A percentile compares a stretch with the other conserved stretches of the same genome.
phyloP scores from a whole-genome alignment of 2,888 invertebrate genomes.

The Cephus sareptanus region DNA sequence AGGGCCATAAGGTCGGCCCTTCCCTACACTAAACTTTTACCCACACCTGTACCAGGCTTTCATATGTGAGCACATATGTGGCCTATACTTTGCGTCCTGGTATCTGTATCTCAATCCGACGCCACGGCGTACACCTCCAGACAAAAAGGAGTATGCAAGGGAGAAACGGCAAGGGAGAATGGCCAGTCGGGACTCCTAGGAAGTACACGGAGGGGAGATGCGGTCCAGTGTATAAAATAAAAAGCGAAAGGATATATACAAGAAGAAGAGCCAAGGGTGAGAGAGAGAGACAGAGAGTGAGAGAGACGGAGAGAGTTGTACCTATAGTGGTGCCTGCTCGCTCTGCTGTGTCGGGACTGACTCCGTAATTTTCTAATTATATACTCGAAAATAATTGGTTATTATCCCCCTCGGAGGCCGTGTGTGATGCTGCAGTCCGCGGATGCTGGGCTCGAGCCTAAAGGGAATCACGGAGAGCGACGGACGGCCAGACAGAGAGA shows the following conservation, averaged over 20 bases:
- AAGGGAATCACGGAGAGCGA: slow-evolving; percentile 57
- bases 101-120: slow-evolving; percentile 62
- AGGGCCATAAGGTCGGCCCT: slow-evolving; percentile 64
- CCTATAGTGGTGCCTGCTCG: slow-evolving; percentile 25
- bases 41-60: slow-evolving; percentile 42
- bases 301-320: slow-evolving; percentile 34
- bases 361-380: slow-evolving; percentile 65
- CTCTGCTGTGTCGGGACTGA: slow-evolving; percentile 50
- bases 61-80: slow-evolving; percentile 39
- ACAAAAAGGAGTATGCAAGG: slow-evolving; percentile 28
- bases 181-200: slow-evolving; percentile 4
- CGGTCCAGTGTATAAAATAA: background rate
- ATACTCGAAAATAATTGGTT: slow-evolving; percentile 65
- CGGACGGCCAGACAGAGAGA: slow-evolving; percentile 32
- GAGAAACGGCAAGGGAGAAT: slow-evolving; percentile 30
- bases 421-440: slow-evolving; percentile 49
- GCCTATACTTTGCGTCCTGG: slow-evolving; percentile 55
- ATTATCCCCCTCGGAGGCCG: slow-evolving; percentile 52
- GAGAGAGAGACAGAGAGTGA: slow-evolving; percentile 12
- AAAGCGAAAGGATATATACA: slow-evolving; percentile 5
- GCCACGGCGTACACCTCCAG: slow-evolving; percentile 34
- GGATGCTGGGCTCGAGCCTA: slow-evolving; percentile 47
- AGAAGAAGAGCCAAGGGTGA: slow-evolving; percentile 13
- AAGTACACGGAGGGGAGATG: slow-evolving; percentile 13
- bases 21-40: slow-evolving; percentile 58